Base-by-base conservation (phyloP, 2,797 vertebrate species). In the Margarornis squamiger region DNA sequence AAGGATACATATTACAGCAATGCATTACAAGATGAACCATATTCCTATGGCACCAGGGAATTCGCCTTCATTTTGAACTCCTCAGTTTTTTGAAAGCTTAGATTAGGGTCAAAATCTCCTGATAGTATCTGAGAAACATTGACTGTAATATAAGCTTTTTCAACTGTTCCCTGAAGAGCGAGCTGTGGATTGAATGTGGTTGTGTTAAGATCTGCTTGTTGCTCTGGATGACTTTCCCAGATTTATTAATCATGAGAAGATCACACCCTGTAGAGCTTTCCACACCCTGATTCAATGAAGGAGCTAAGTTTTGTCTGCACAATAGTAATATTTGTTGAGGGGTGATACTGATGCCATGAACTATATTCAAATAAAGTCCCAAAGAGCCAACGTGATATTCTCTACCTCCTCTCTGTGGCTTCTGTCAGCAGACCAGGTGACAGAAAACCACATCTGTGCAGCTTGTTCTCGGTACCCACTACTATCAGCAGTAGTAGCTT, bases 321-420 rank as follows among this genome's bases (percentile, higher is more conserved):
- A 78, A 36, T 16, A 32, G 54, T 12, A n/a, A 17, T 65, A 45
- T 85, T 65, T 84, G 26, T 68, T 61, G 51, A 61, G 14, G 4
- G 4, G 6, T 36, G 46, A 32, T 43, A 55, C 8, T 21, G 4
- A 49, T 3, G 1, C 10, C 29, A n/a, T 43, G 14, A 77, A 45
- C 29, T 39, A 19, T 17, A 36, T 38, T 74, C 45, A 41, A 22
- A 7, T 9, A 57, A 59, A 11, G 10, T 66, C 27, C 26, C 19
- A 73, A 51, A 72, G 8, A 57, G 41, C 27, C 23, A 38, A 26
- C 0, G 0, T 59, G 36, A 48, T 39, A n/a, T 30, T 75, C 18
- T 36, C 7, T 20, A 29, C 14, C 46, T 71, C 29, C 9, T 77
- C 16, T 79, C 39, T 38, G 19, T 21, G 54, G 14, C 14, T 59